These are phyloP conservation scores for Centruroides sculpturatus DNA, from an alignment of 1,140 invertebrate species.

Conservation along the genomic window DNA sequence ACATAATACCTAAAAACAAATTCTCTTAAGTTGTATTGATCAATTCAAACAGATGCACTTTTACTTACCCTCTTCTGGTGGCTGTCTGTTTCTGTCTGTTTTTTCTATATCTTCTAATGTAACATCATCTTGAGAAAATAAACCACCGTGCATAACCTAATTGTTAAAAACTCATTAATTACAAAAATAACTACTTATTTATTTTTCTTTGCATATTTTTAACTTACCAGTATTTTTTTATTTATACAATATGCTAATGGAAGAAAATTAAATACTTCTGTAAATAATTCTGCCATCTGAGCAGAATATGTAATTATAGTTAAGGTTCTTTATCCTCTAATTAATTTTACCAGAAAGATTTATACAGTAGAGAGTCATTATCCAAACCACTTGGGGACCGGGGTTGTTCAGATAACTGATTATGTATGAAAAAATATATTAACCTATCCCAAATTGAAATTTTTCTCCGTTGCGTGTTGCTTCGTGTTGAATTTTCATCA, in stretches of 20 bases:
- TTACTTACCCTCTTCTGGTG: constrained; percentile 73
- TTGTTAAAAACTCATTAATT: background rate
- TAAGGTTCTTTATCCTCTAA: background rate
- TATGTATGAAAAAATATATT: too few species aligned
- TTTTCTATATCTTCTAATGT: constrained; percentile 78
- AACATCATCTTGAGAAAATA: constrained; percentile 77
- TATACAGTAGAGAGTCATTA: too few species aligned
- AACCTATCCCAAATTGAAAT: too few species aligned
- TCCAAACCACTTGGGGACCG: too few species aligned
- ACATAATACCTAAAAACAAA: constrained; percentile 61
- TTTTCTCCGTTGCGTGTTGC: too few species aligned
- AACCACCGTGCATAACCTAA: constrained; percentile 82
- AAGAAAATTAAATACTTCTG: constrained; percentile 96
- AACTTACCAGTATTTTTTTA: constrained; percentile 63
- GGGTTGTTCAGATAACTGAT: too few species aligned
- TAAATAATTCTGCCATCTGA: constrained; percentile 93
- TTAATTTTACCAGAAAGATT: background rate
- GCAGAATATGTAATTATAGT: constrained; percentile 36
- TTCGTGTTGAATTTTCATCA: too few species aligned
- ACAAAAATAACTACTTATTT: background rate
- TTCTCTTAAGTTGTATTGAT: background rate
- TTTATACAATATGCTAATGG: constrained; percentile 94
- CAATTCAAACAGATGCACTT: background rate
- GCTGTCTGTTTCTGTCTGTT: constrained; percentile 83
- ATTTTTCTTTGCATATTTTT: background rate